Conservation (phyloP, 2,888 invertebrate genomes). For the Meteorus cinctellus region DNA sequence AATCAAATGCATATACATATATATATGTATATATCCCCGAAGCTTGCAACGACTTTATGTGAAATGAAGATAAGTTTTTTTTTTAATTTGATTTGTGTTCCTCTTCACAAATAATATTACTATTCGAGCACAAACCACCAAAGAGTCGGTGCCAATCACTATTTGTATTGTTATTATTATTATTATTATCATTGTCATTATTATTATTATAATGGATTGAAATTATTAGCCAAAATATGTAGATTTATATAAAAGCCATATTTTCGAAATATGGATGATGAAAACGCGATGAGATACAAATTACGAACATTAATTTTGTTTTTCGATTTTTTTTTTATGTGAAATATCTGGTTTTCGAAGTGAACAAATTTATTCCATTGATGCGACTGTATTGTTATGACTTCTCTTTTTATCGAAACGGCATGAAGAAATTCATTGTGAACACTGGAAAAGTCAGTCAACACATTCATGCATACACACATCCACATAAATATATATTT, state of each 20-base stretch:
- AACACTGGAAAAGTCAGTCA: not conserved
- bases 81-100: constrained; percentile 36
- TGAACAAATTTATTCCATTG: not conserved
- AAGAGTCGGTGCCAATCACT: constrained; percentile 45
- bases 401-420: not conserved
- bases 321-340: not conserved
- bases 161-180: constrained; percentile 42
- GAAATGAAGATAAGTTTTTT: constrained; percentile 38
- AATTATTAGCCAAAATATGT: constrained; percentile 16
- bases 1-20: not conserved
- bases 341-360: not conserved
- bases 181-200: constrained; percentile 32
- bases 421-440: not conserved
- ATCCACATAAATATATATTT: not conserved
- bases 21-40: constrained; percentile 1
- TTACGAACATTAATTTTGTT: not conserved
- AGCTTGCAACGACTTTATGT: constrained; percentile 30
- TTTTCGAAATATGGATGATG: not conserved
- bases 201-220: constrained; percentile 27
- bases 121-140: constrained; percentile 11
- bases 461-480: not conserved
- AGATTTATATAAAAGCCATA: not conserved
- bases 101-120: not conserved
- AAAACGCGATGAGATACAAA: not conserved
- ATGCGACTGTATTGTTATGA: not conserved